These are phyloP conservation scores for Dasyornis broadbenti DNA, from an alignment of 2,113 vertebrate genomes.

Conservation along the genomic window DNA sequence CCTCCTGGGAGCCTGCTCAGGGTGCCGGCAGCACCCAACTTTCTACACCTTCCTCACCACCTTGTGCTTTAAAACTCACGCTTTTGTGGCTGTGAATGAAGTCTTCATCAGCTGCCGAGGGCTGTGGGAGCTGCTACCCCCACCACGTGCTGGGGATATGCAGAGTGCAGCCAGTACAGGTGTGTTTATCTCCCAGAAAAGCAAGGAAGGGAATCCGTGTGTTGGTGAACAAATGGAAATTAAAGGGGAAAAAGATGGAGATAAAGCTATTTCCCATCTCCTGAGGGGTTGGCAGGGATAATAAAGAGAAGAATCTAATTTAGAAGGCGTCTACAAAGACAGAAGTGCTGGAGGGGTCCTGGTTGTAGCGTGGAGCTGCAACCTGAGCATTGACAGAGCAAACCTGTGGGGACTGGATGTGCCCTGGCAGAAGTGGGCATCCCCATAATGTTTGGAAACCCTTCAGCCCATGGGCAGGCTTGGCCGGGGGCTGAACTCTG, in stretches of 20 bases:
- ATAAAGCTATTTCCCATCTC: background rate
- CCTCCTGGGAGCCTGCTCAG: accelerated
- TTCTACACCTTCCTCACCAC: background rate
- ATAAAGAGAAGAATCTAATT: background rate
- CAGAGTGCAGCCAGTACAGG: background rate
- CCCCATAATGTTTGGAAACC: background rate
- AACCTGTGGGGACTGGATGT: background rate
- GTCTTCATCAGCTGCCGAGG: background rate
- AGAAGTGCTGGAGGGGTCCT: background rate
- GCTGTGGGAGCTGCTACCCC: background rate
- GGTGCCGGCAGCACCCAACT: background rate
- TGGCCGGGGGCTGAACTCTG: background rate
- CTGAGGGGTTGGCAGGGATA: background rate
- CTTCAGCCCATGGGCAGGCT: background rate
- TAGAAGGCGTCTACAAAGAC: background rate
- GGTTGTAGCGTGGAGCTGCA: background rate
- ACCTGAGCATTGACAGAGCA: accelerated
- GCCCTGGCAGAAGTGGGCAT: background rate
- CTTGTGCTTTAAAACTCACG: background rate
- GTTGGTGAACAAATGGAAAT: background rate
- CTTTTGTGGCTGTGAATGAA: background rate
- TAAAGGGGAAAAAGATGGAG: background rate
- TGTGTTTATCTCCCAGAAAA: background rate
- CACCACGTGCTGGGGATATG: accelerated
- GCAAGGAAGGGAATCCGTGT: background rate